Evolutionary conservation across 1,140 invertebrate species (phyloP).

Genomic region (Caenorhabditis elegans): DNA sequence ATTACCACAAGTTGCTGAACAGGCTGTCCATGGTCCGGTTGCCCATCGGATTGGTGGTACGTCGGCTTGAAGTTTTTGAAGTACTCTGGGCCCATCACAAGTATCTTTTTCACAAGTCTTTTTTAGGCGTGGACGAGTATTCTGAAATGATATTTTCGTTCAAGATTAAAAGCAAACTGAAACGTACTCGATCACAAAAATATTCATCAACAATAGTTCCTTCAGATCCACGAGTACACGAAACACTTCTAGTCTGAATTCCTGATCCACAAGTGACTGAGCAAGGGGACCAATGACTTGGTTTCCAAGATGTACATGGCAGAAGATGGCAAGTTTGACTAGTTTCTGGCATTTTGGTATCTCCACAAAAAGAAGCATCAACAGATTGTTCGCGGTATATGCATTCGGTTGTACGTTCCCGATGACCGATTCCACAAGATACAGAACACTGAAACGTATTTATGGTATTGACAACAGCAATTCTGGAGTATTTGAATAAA

Average conservation of each 20-base stretch:
- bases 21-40: conserved; percentile 58
- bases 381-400: conserved; percentile 57
- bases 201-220: conserved; percentile 47
- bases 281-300: conserved; percentile 51
- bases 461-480: neutral
- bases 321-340: conserved; percentile 43
- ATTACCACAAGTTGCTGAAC: conserved; percentile 53
- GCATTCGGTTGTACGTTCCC: conserved; percentile 57
- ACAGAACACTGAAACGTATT: conserved; percentile 55
- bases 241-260: conserved; percentile 49
- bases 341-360: conserved; percentile 14
- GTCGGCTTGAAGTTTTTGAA: neutral
- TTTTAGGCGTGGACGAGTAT: conserved; percentile 28
- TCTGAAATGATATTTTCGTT: neutral
- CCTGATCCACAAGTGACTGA: conserved; percentile 56
- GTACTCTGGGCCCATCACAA: conserved; percentile 17
- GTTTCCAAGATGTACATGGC: conserved; percentile 57
- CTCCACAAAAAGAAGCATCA: conserved; percentile 56
- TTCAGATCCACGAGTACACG: conserved; percentile 43
- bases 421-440: conserved; percentile 57
- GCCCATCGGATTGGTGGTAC: conserved; percentile 54
- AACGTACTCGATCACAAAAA: conserved; percentile 35
- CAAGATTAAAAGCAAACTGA: neutral
- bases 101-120: conserved; percentile 29
- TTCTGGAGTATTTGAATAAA: too few species aligned